Conservation (phyloP, 2,888 invertebrate species). For the Syrphus vitripennis region DNA sequence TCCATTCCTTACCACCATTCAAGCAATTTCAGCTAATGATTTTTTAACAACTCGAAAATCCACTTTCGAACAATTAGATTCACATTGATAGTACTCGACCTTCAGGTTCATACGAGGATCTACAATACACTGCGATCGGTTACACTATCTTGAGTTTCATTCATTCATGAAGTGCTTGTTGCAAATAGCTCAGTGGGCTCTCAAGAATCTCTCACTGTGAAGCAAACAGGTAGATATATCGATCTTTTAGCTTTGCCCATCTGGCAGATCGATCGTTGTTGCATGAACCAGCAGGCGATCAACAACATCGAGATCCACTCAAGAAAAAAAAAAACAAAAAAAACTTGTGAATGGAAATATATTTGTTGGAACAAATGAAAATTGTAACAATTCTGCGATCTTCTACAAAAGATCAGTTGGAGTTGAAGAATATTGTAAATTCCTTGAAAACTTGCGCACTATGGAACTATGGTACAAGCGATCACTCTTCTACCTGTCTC, state of each 20-base stretch:
- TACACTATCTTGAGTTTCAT: slow-evolving; percentile 58
- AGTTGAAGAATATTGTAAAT: slow-evolving; percentile 18
- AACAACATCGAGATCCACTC: slow-evolving; percentile 42
- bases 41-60: slow-evolving; percentile 77
- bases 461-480: neutral
- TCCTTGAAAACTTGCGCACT: slow-evolving; percentile 39
- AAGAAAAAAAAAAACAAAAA: too few species aligned
- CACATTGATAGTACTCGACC: slow-evolving; percentile 72
- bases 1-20: slow-evolving; percentile 73
- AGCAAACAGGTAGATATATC: neutral
- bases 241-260: slow-evolving; percentile 39
- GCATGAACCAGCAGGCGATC: slow-evolving; percentile 61
- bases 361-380: slow-evolving; percentile 3
- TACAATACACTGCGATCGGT: slow-evolving; percentile 26
- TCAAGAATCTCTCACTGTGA: neutral
- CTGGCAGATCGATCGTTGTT: slow-evolving; percentile 42
- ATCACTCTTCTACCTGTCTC: neutral
- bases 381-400: slow-evolving; percentile 31
- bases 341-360: slow-evolving; percentile 56
- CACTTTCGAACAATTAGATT: slow-evolving; percentile 73
- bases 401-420: slow-evolving; percentile 56
- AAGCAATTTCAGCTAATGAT: slow-evolving; percentile 76
- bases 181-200: slow-evolving; percentile 40
- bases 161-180: slow-evolving; percentile 68
- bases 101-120: slow-evolving; percentile 32